Evolutionary conservation across 1,140 invertebrate species (phyloP).

Genomic region (Dufourea novaeangliae): DNA sequence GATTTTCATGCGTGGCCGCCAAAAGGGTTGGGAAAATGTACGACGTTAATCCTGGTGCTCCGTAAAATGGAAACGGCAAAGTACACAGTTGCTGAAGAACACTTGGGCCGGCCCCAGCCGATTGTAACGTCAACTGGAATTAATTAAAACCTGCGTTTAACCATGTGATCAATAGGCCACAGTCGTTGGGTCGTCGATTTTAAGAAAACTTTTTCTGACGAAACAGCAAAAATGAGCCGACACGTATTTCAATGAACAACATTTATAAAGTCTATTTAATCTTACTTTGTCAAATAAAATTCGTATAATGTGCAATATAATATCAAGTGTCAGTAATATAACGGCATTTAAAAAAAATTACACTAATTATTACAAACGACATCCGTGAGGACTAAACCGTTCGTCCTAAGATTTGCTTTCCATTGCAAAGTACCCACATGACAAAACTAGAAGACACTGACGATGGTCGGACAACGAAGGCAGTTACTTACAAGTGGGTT

Average conservation of each 20-base stretch:
- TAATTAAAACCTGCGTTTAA: background rate
- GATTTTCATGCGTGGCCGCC: constrained; percentile 88
- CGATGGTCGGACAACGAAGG: constrained; percentile 5
- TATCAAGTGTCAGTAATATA: too few relatives aligned
- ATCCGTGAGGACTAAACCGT: background rate
- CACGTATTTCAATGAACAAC: too few relatives aligned
- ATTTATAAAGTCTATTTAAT: too few relatives aligned
- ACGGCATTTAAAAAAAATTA: too few relatives aligned
- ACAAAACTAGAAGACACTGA: background rate
- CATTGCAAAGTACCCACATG: constrained; percentile 56
- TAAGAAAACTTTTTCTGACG: too few relatives aligned
- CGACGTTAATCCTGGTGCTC: constrained; percentile 87
- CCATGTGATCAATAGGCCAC: too few relatives aligned
- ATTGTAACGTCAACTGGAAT: constrained; percentile 87
- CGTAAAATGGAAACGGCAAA: constrained; percentile 94
- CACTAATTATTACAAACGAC: background rate
- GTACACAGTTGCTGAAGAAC: constrained; percentile 95
- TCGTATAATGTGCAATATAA: too few relatives aligned
- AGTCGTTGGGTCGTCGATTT: too few relatives aligned
- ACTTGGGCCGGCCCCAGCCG: constrained; percentile 90
- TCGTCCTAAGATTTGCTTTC: constrained; percentile 8
- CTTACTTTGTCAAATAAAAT: too few relatives aligned
- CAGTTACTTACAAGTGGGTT: constrained; percentile 10
- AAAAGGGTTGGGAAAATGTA: constrained; percentile 94
- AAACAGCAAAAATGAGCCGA: too few relatives aligned